Base-by-base conservation (phyloP, 2,888 invertebrate genomes). In the Brachyopa scutellaris region DNA sequence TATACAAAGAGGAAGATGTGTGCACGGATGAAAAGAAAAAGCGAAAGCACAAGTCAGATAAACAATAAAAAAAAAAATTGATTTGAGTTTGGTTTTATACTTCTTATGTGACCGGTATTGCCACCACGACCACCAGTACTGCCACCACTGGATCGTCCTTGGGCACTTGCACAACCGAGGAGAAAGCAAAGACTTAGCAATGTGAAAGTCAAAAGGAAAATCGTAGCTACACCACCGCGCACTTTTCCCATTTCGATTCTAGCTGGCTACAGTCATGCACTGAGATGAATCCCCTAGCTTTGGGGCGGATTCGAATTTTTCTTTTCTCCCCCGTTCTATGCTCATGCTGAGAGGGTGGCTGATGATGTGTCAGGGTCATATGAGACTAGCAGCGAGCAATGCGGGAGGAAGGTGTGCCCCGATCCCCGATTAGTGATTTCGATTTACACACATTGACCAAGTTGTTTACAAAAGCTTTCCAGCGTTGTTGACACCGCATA, bases 81-180 rank as follows among this genome's bases (percentile, higher is more conserved):
- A 62, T 73, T 31, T 47, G n/a, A 59, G 42, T 76, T 45, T 9
- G 21, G n/a, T n/a, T 51, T 76, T 86, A 87, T 86, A 89, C 89
- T 87, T 76, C 88, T 85, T 70, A 89, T 89, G 67, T 89, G 88
- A 62, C 89, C 89, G 59, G 88, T 62, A 42, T 38, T 66, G 19
- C 36, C 62, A 36, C 67, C 57, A 9, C 29, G 61, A 13, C 64
- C 57, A 36, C 57, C 42, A 38, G 29, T 57, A n/a, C n/a, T n/a
- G n/a, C 9, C 62, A 29, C 36, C 31, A n/a, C 86, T 86, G 26
- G 87, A 88, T 53, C 88, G 86, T 82, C 77, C 77, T 82, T 72
- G 76, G 47, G 59, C 70, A 55, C 47, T 66, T 13, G 64, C 66
- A 47, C 17, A 59, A 8, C 11, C 82, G 23, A 72, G n/a, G 45